phyloP scores from a whole-genome alignment of 2,888 invertebrate genomes.

The Heliconius cydno region DNA sequence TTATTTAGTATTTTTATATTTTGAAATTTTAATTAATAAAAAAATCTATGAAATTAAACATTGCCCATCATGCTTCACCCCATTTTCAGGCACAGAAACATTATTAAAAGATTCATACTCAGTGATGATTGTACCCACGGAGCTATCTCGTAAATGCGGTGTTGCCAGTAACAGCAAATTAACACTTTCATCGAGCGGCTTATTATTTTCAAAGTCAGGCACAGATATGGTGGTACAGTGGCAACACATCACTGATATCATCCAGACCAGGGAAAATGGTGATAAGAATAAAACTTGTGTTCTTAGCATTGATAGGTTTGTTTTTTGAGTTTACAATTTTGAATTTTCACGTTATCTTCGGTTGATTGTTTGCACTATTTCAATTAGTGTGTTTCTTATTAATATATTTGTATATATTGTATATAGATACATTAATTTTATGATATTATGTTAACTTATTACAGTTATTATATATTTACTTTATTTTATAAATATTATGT shows the following conservation, averaged over 20 bases:
- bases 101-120: conserved; percentile 79
- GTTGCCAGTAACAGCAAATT: conserved; percentile 84
- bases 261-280: conserved; percentile 76
- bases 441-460: not conserved
- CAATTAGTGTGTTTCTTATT: not conserved
- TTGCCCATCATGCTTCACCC: conserved; percentile 54
- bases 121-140: conserved; percentile 85
- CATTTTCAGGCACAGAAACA: conserved; percentile 75
- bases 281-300: conserved; percentile 85
- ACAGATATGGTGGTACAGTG: conserved; percentile 82
- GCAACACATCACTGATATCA: conserved; percentile 84
- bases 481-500: not conserved
- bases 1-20: not conserved
- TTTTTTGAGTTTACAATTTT: conserved; percentile 47
- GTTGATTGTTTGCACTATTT: not conserved
- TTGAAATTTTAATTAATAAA: not conserved
- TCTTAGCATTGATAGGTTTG: conserved; percentile 85
- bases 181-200: conserved; percentile 79
- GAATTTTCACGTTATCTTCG: not conserved
- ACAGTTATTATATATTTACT: not conserved
- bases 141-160: conserved; percentile 85
- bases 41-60: conserved; percentile 23
- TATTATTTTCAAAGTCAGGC: conserved; percentile 81
- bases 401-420: too few relatives aligned
- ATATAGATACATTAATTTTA: not conserved